Evolutionary conservation across 2,113 vertebrate species (phyloP).

Genomic region (Bungarus multicinctus): DNA sequence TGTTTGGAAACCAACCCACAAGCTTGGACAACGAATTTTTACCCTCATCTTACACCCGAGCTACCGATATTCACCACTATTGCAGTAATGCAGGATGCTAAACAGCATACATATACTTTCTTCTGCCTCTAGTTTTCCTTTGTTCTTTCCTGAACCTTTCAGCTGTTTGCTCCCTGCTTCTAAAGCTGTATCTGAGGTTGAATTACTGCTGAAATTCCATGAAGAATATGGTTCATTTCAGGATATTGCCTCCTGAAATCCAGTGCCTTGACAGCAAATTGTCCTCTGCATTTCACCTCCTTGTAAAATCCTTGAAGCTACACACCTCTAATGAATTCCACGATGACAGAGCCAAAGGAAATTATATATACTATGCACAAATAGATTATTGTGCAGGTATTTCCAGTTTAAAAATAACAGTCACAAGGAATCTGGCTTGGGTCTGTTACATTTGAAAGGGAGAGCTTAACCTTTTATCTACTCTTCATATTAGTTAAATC

Average conservation of each 20-base stretch:
- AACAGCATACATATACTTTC: background rate
- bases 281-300: background rate
- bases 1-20: no score
- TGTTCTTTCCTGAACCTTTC: background rate
- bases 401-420: background rate
- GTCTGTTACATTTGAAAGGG: background rate
- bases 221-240: background rate
- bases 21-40: no score
- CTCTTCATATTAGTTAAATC: background rate
- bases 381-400: background rate
- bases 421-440: background rate
- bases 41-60: no score
- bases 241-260: background rate
- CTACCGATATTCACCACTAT: no score
- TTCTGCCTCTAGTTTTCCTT: background rate
- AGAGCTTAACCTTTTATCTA: background rate
- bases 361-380: background rate
- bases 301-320: background rate
- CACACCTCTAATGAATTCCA: background rate
- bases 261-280: background rate
- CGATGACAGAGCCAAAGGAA: background rate
- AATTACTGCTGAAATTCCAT: background rate
- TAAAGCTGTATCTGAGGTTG: background rate
- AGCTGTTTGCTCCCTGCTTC: background rate
- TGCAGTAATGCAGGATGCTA: background rate